Conservation (phyloP, 2,888 invertebrate species). For the Caradrina clavipalpis region DNA sequence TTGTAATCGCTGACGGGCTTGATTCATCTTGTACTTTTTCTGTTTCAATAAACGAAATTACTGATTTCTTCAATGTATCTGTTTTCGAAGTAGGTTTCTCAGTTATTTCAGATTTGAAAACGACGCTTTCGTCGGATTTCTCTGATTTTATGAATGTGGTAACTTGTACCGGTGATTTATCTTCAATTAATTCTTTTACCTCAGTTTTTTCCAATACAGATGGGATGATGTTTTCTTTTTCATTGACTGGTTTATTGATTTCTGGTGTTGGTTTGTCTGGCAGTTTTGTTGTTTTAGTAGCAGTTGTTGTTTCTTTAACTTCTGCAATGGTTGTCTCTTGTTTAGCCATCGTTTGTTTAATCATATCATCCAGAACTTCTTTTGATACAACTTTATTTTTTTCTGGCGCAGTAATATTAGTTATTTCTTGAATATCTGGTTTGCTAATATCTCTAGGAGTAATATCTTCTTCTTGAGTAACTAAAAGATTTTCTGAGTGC, state of each 20-base stretch:
- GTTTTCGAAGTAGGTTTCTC: not conserved
- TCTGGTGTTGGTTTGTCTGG: not conserved
- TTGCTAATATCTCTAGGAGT: constrained; percentile 67
- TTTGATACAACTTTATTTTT: constrained; percentile 10
- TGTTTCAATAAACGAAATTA: constrained; percentile 37
- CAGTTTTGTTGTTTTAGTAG: constrained; percentile 2
- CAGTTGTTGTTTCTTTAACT: not conserved
- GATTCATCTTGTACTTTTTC: constrained; percentile 40
- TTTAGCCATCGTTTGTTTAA: constrained; percentile 21
- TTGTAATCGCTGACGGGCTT: constrained; percentile 5
- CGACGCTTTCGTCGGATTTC: not conserved
- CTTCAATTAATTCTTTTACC: constrained; percentile 15
- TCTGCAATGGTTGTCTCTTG: constrained; percentile 9
- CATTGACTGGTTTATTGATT: not conserved
- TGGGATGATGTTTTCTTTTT: not conserved
- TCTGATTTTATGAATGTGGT: constrained; percentile 33
- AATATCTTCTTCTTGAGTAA: constrained; percentile 69
- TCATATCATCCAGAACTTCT: constrained; percentile 20
- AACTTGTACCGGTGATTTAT: constrained; percentile 38
- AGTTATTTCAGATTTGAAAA: not conserved
- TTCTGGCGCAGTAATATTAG: constrained; percentile 10
- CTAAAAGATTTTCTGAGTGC: constrained; percentile 64
- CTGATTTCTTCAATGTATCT: constrained; percentile 8
- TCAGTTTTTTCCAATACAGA: not conserved
- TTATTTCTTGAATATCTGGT: constrained; percentile 20